Base-by-base conservation (phyloP, 2,888 invertebrate species). In the Heteromurus nitidus region DNA sequence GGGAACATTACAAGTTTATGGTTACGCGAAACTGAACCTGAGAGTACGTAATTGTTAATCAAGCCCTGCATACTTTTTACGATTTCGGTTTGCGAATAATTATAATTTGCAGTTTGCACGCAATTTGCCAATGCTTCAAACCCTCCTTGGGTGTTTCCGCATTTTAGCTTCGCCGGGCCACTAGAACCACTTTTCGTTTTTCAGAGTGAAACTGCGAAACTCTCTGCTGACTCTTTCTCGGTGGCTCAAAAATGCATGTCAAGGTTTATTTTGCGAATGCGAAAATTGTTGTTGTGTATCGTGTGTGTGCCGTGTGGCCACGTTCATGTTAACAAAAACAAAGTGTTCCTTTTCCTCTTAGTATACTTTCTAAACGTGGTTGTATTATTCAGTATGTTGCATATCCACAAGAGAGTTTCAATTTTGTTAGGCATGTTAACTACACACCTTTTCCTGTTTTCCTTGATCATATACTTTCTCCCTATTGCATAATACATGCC, bases 121-220 rank as follows among this genome's bases (percentile, higher is more conserved):
- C 68, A 68, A 68, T 68, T 68, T 50, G 13, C 68, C 24, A 24
- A 68, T 68, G 30, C 68, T 68, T 68, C 68, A 68, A 42, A 50
- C 9, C 36, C 9, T 3, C 30, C 36, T 36, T 36, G 36, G 7
- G 36, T 22, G 2, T 26, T 58, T 58, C 58, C 58, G 9, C 58
- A 22, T 3, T 36, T 3, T n/a, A n/a, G 16, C 11, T 44, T 13
- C 3, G 13, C 44, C n/a, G 13, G 44, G 44, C 44, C n/a, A n/a
- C n/a, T n/a, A n/a, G n/a, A n/a, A n/a, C n/a, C n/a, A n/a, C n/a
- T n/a, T n/a, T n/a, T n/a, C n/a, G n/a, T n/a, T n/a, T n/a, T n/a
- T n/a, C n/a, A n/a, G n/a, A n/a, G n/a, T n/a, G n/a, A n/a, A n/a
- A n/a, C n/a, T n/a, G n/a, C n/a, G n/a, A n/a, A n/a, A n/a, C n/a